Evolutionary conservation across 92 coral and sea anemone species (phyloP), one percentile per base, ranked within the genome.

Genomic region (Bergia puertoricense): DNA sequence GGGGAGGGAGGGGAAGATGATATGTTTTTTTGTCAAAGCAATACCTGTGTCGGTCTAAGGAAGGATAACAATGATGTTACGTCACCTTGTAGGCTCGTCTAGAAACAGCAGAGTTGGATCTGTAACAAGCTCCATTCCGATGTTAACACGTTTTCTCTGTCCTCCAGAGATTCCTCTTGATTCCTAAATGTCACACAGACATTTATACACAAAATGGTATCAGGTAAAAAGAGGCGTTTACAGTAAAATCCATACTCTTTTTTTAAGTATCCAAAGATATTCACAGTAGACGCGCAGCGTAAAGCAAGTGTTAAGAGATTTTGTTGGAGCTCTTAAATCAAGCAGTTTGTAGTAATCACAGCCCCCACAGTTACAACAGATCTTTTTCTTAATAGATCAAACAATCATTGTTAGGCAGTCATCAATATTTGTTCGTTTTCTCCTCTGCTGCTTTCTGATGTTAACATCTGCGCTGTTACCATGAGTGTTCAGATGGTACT

Each of bases 91-190:
- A 8, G 94, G 94, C 85, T 91, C 94, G 85, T 91, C 94, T 9
- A 91, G 94, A 66, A 91, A 91, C 5, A 91, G 89, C 74, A 91
- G 76, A 30, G 94, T 91, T 50, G 94, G 94, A 86, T 91, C 90
- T 22, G 91, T 89, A 46, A 91, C 86, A 30, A 91, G 85, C 37
- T 91, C 94, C 94, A 91, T 91, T 18, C 94, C 94, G 54, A 91
- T 91, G 42, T 91, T 91, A 5, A 91, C 94, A 79, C 94, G 80
- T 50, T 91, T 91, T n/a, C 94, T 86, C 82, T 91, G 94, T 37
- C 94, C 94, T 41, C 94, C 94, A 45, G 94, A 91, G 67, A 91
- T 91, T 65, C 94, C 94, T 67, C 94, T 79, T 20, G 89, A 89
- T 91, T 85, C 91, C 94, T 91, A 23, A 62, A 62, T 62, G 71